phyloP scores from a whole-genome alignment of 1,140 invertebrate genomes.

The Patella vulgata region DNA sequence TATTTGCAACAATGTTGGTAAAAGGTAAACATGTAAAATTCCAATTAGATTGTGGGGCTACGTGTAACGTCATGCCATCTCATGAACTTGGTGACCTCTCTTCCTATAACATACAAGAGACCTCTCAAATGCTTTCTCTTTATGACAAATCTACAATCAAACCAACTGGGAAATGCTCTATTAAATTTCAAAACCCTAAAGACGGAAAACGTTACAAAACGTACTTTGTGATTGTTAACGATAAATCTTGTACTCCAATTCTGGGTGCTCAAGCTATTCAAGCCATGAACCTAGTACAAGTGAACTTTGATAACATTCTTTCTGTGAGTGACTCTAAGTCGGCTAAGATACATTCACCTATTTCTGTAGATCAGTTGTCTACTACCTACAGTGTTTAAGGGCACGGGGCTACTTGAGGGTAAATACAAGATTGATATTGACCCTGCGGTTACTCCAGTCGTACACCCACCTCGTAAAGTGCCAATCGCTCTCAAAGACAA shows the following conservation, averaged over 20 bases:
- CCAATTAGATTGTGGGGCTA: neutral
- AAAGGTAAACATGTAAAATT: neutral
- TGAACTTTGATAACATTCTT: neutral
- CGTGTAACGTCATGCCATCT: constrained; percentile 12
- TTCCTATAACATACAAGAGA: too few relatives aligned
- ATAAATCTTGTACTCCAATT: neutral
- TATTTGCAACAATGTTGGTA: neutral
- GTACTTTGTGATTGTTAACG: neutral
- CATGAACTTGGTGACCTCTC: too few relatives aligned
- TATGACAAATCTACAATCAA: too few relatives aligned
- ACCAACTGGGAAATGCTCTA: too few relatives aligned
- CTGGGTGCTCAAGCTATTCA: neutral
- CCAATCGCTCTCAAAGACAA: constrained; percentile 13
- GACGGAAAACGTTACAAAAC: neutral
- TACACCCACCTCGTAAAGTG: constrained; percentile 20
- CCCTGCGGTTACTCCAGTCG: constrained; percentile 12
- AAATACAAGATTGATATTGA: constrained; percentile 19
- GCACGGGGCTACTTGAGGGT: constrained; percentile 21
- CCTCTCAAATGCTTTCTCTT: too few relatives aligned
- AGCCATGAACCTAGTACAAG: constrained; percentile 7
- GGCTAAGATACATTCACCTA: constrained; percentile 9
- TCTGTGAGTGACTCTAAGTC: too few relatives aligned
- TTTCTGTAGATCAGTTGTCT: constrained; percentile 18
- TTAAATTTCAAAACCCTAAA: neutral
- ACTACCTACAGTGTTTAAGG: too few relatives aligned